Evolutionary conservation across 2,888 invertebrate genomes (phyloP), one percentile per base, ranked within the genome.

Genomic region (Eristalis tenax): DNA sequence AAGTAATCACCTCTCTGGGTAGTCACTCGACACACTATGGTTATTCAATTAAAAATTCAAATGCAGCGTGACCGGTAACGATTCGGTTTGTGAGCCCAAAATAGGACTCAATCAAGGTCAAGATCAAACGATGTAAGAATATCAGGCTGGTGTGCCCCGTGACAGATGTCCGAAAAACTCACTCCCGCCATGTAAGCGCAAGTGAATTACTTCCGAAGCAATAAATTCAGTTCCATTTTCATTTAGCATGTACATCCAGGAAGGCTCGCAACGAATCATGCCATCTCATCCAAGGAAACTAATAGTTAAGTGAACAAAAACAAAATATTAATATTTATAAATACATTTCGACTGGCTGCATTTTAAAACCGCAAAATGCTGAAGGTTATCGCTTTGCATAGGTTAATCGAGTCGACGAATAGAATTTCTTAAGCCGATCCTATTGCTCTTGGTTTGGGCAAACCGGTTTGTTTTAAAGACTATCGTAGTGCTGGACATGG

Each of bases 341-440:
- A 56, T 65, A n/a, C 22, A 35, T 23, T 32, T 57, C 23, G 28
- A 15, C n/a, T 57, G n/a, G 18, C 26, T 69, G 77, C 68, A 76
- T 32, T n/a, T 35, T 13, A 35, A 61, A 69, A 76, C 43, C 68
- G 22, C 23, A 11, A 5, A 50, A 61, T 18, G 61, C 32, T 50
- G 50, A 69, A 77, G 50, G 63, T 8, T 28, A 35, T 38, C 64
- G 18, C 35, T 77, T 50, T 18, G 50, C 15, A 38, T 77, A 69
- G 63, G 69, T 77, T 77, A 77, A 77, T 77, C 50, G 56, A 77
- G 50, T 69, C 69, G 69, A 26, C 35, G 4, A 28, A 43, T 66
- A 76, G 40, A 59, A 65, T 4, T 40, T 15, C 8, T 50, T 50
- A 18, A 2, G 3, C 43, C 57, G 18, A 68, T 68, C 57, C 40